Evolutionary conservation across 2,888 invertebrate genomes (phyloP).

Genomic region (Argynnis bischoffii): DNA sequence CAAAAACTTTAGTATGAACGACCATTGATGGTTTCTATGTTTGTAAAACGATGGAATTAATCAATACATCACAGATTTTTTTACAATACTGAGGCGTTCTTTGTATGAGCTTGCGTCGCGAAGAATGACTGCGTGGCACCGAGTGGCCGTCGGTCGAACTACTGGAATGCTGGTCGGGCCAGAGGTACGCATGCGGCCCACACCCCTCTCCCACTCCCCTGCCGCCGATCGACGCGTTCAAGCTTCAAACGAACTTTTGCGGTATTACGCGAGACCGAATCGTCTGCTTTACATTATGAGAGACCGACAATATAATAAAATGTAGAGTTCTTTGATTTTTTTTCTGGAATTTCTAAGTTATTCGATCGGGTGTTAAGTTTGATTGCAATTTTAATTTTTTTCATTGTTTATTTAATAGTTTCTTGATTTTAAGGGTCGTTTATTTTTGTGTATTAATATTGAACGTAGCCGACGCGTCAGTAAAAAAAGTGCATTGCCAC

Average conservation of each 20-base stretch:
- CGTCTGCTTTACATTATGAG: not conserved
- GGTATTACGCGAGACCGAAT: constrained; percentile 35
- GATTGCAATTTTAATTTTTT: not conserved
- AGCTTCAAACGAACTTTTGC: constrained; percentile 56
- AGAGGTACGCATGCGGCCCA: constrained; percentile 73
- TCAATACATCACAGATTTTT: constrained; percentile 82
- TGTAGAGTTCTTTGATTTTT: constrained; percentile 2
- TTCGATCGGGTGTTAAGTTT: not conserved
- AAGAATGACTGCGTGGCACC: constrained; percentile 57
- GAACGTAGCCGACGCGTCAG: constrained; percentile 47
- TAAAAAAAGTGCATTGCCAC: constrained; percentile 49
- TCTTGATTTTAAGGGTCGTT: not conserved
- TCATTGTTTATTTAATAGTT: not conserved
- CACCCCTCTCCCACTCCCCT: constrained; percentile 48
- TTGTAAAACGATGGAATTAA: constrained; percentile 75
- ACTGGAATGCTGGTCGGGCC: constrained; percentile 75
- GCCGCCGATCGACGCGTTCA: constrained; percentile 64
- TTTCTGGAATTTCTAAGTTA: not conserved
- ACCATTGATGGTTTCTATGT: constrained; percentile 54
- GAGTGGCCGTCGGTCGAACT: constrained; percentile 71
- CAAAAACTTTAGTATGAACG: constrained; percentile 45
- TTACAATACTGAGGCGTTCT: constrained; percentile 79
- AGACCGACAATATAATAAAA: constrained; percentile 4
- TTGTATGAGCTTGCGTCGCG: constrained; percentile 74
- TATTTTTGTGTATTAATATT: constrained; percentile 17